These are phyloP conservation scores for Hesperophylax magnus DNA, from an alignment of 1,140 invertebrate species.

Conservation along the genomic window DNA sequence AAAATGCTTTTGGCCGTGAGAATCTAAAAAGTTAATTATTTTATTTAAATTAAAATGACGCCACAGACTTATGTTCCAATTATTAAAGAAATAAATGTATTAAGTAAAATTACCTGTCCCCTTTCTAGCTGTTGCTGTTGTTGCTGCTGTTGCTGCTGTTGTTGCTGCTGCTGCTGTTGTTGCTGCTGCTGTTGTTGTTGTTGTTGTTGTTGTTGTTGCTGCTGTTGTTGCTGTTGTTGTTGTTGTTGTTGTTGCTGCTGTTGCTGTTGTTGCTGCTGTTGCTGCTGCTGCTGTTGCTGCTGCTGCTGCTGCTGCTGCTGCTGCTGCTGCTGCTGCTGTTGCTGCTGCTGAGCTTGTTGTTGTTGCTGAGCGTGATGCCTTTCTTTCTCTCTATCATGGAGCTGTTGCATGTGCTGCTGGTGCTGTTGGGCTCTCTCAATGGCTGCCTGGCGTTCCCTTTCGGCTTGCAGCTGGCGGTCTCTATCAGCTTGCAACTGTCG, in stretches of 20 bases:
- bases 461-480: slow-evolving; percentile 39
- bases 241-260: slow-evolving; percentile 61
- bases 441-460: slow-evolving; percentile 56
- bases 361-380: slow-evolving; percentile 59
- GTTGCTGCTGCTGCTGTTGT: slow-evolving; percentile 62
- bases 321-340: slow-evolving; percentile 61
- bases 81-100: too few relatives aligned
- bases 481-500: slow-evolving; percentile 45
- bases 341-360: slow-evolving; percentile 59
- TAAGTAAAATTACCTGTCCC: slow-evolving; percentile 52
- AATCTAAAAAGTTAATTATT: too few relatives aligned
- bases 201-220: slow-evolving; percentile 54
- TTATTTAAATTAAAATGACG: too few relatives aligned
- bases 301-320: slow-evolving; percentile 62
- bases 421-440: slow-evolving; percentile 61
- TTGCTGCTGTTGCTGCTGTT: slow-evolving; percentile 61
- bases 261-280: slow-evolving; percentile 56
- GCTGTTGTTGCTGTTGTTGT: slow-evolving; percentile 62
- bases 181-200: slow-evolving; percentile 64
- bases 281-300: slow-evolving; percentile 63
- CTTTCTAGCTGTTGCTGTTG: slow-evolving; percentile 61
- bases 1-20: too few relatives aligned
- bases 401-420: slow-evolving; percentile 60
- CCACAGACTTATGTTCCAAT: too few relatives aligned
- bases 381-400: slow-evolving; percentile 58